phyloP scores from a whole-genome alignment of 2,888 invertebrate genomes.

The Andrena bucephala region DNA sequence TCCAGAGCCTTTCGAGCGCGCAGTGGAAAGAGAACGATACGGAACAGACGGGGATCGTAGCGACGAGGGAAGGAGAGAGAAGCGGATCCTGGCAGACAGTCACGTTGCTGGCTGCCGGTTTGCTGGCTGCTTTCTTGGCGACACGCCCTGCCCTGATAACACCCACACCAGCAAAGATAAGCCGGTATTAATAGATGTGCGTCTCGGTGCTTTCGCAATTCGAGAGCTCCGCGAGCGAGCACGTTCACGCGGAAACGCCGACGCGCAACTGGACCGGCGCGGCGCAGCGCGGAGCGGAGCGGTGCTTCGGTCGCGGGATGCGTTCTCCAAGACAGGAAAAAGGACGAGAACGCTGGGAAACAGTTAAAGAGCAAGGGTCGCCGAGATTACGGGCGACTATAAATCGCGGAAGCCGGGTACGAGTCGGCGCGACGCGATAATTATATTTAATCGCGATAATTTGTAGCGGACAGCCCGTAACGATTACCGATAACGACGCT shows the following conservation, averaged over 20 bases:
- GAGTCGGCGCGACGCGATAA: constrained; percentile 26
- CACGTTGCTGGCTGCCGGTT: constrained; percentile 76
- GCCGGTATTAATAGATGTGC: constrained; percentile 82
- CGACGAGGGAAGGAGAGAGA: constrained; percentile 52
- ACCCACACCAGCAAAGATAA: constrained; percentile 83
- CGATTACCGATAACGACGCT: constrained; percentile 38
- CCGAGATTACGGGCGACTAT: constrained; percentile 1
- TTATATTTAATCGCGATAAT: constrained; percentile 48
- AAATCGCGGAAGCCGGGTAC: constrained; percentile 18
- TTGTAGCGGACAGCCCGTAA: constrained; percentile 8
- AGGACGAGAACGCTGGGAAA: background rate
- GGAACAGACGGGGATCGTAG: constrained; percentile 17
- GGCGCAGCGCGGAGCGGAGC: no score
- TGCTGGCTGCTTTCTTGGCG: constrained; percentile 79
- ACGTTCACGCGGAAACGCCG: constrained; percentile 37
- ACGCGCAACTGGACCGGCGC: background rate
- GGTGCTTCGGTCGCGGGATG: constrained; percentile 9
- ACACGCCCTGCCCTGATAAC: constrained; percentile 85
- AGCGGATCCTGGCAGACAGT: constrained; percentile 76
- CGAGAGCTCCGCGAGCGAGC: constrained; percentile 40
- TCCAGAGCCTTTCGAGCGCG: constrained; percentile 36
- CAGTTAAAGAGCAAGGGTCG: constrained; percentile 47
- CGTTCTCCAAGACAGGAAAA: background rate
- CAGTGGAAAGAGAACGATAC: constrained; percentile 22
- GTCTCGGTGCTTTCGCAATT: constrained; percentile 76